Conservation (phyloP, 2,113 vertebrate genomes). For the Stigmatopora nigra region DNA sequence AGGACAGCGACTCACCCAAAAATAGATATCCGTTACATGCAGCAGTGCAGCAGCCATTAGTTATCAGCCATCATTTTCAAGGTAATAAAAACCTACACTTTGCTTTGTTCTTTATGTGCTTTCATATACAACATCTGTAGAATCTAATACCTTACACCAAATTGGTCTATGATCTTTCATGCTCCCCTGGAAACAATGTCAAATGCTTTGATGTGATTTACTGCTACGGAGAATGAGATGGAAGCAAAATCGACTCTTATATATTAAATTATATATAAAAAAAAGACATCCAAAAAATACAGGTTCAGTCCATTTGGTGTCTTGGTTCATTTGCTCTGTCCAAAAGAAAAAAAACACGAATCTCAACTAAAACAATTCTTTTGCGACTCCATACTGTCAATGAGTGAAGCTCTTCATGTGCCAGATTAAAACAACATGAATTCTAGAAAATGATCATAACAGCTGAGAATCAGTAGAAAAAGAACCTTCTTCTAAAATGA, state of each 20-base stretch:
- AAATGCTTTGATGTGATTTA: constrained; percentile 41
- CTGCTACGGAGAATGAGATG: constrained; percentile 38
- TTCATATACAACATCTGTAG: constrained; percentile 13
- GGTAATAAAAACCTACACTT: background rate
- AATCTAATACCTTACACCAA: constrained; percentile 45
- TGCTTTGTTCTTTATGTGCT: background rate
- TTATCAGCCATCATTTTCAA: background rate
- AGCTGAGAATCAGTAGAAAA: background rate
- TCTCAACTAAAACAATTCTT: constrained; percentile 6
- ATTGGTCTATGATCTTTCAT: constrained; percentile 50
- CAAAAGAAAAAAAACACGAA: background rate
- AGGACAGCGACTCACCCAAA: too few relatives aligned
- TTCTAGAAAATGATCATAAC: constrained; percentile 20
- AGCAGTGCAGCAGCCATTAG: background rate
- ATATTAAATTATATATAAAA: constrained; percentile 19
- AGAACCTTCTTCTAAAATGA: background rate
- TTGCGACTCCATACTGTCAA: constrained; percentile 16
- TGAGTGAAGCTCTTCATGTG: constrained; percentile 25
- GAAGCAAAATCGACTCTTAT: constrained; percentile 40
- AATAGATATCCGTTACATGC: background rate
- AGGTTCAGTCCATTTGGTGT: constrained; percentile 17
- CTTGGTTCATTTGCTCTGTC: constrained; percentile 14
- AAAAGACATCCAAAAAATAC: constrained; percentile 46
- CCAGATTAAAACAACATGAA: constrained; percentile 40
- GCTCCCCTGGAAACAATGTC: constrained; percentile 50